phyloP scores from a whole-genome alignment of 2,113 vertebrate genomes.

The Polypterus senegalus region DNA sequence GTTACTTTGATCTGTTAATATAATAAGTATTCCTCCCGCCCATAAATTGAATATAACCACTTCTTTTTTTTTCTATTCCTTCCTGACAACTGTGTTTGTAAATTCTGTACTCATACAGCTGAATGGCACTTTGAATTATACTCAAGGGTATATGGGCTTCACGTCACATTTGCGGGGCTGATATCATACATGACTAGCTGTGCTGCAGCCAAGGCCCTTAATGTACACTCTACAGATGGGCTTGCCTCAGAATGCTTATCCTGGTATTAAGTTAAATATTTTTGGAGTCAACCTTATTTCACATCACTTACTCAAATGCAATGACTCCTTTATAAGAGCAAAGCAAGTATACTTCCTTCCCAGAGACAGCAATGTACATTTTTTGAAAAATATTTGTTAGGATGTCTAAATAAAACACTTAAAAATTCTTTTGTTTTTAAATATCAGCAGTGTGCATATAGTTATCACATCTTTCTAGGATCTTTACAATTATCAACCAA shows the following conservation, averaged over 20 bases:
- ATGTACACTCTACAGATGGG: conserved; percentile 49
- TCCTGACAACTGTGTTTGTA: conserved; percentile 77
- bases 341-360: conserved; percentile 26
- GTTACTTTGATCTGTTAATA: conserved; percentile 36
- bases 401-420: no score
- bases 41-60: conserved; percentile 47
- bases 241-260: conserved; percentile 51
- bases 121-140: conserved; percentile 77
- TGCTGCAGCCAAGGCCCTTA: conserved; percentile 45
- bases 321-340: conserved; percentile 62
- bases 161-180: conserved; percentile 72
- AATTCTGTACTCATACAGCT: conserved; percentile 65
- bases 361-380: no score
- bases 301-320: conserved; percentile 64
- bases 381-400: no score
- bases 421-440: no score
- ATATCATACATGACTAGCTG: conserved; percentile 68
- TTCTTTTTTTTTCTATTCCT: conserved; percentile 40
- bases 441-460: no score
- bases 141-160: conserved; percentile 77
- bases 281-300: conserved; percentile 68
- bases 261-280: conserved; percentile 70
- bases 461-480: no score
- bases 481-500: no score
- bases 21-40: conserved; percentile 39